Evolutionary conservation across 92 coral and sea anemone species (phyloP), one percentile per base, ranked within the genome.

Genomic region (Chrysogorgia sp.): DNA sequence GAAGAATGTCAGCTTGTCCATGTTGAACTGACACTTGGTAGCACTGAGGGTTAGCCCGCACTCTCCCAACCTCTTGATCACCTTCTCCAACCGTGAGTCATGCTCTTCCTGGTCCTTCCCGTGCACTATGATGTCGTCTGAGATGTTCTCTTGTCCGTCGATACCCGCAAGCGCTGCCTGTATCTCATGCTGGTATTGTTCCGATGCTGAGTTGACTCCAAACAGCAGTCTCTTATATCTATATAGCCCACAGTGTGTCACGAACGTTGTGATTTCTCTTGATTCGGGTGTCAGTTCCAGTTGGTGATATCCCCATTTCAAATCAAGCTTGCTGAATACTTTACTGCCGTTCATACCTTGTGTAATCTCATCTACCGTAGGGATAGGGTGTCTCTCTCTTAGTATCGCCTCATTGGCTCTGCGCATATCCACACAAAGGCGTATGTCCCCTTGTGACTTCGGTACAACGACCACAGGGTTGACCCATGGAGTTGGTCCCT

Each of bases 61-160:
- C 40, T 81, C 84, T 0, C 49, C 52, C 45, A 88, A 70, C 6
- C 87, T 80, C 22, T 81, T 48, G 21, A 88, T 43, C 25, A 59
- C 59, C 47, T 77, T 61, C 26, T 55, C 61, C 21, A 88, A 82
- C 30, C 83, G 82, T 85, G 60, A 49, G 72, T 81, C 81, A 71
- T 88, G 87, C 32, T 80, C 71, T 24, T 60, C 47, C 45, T 62
- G 67, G 84, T 85, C 79, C 7, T 75, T 81, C n/a, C 63, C 87
- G 24, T 88, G 89, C 43, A 84, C 86, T 21, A 75, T 69, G 24
- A 88, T 88, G 66, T 88, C 89, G 69, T 88, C 92, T 1, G 92
- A 88, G 37, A 76, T 81, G 80, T 85, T 88, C 7, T 81, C 68
- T 9, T 60, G 84, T 28, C 89, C 74, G 22, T 84, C 81, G 5